Evolutionary conservation across 2,113 vertebrate genomes (phyloP), one percentile per base, ranked within the genome.

Genomic region (Capra hircus): DNA sequence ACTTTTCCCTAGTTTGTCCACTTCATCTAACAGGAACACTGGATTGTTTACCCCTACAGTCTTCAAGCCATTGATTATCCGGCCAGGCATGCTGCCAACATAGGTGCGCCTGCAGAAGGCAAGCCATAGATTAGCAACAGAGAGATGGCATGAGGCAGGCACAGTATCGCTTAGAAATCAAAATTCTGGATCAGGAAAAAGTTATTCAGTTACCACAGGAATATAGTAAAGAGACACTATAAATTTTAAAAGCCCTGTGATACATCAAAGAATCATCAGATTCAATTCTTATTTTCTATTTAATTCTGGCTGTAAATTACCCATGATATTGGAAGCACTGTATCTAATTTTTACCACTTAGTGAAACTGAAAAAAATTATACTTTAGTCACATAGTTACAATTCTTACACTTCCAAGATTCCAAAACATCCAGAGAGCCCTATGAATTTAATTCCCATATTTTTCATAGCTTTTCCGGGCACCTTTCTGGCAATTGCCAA

Each of bases 81-180:
- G 99, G 2, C 99, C 99, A 0, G 99, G 99, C 99, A 99, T 99
- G 95, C 99, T 99, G 91, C 99, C 99, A 1, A 99, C 99, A 0
- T 99, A 99, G 15, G 99, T 99, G 28, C 99, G 99, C 52, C 99
- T 99, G 91, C 0, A 85, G 84, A 57, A 9, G 96, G 86, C 6
- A 57, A 86, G 30, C 0, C 82, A 64, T 2, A 91, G 36, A 55
- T 81, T n/a, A 40, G 59, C 33, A 81, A 90, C 28, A 6, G 6
- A 60, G 57, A 88, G 21, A 19, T 19, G 16, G 8, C 13, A 43
- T 25, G 21, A 78, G 48, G 43, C 17, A 64, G 91, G n/a, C 53
- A 36, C 1, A 40, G 15, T 5, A 15, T 5, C 23, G 13, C 36
- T 36, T 6, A 64, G 60, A 91, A 81, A 62, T 19, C 33, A 48